Conservation (phyloP, 92 coral and sea anemone species). For the Parazoanthus swiftii region DNA sequence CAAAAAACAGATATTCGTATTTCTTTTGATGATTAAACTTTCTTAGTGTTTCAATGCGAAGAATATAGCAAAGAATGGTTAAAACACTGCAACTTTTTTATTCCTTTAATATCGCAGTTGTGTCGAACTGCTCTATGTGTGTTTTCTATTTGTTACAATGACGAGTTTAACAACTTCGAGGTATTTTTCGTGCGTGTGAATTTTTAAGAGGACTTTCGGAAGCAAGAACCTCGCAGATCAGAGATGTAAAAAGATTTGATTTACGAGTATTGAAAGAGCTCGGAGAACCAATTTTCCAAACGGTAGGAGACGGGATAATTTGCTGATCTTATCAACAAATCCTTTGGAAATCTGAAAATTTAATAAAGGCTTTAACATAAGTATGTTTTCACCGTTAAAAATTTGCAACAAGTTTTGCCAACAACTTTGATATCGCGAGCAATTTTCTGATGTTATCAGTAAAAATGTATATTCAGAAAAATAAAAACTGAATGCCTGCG, state of each 20-base stretch:
- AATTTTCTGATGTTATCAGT: slow-evolving; percentile 44
- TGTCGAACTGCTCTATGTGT: slow-evolving; percentile 28
- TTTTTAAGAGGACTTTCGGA: slow-evolving; percentile 10
- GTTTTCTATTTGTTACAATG: slow-evolving; percentile 25
- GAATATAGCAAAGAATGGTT: slow-evolving; percentile 12
- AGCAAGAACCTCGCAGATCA: slow-evolving; percentile 6
- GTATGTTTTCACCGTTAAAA: slow-evolving; percentile 36
- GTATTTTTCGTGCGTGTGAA: slow-evolving; percentile 33
- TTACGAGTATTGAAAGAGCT: slow-evolving; percentile 37
- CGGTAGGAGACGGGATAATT: slow-evolving; percentile 49
- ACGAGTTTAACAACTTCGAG: slow-evolving; percentile 9
- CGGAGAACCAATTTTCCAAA: slow-evolving; percentile 40
- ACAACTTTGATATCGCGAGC: slow-evolving; percentile 39
- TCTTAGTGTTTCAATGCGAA: slow-evolving; percentile 23
- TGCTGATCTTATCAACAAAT: slow-evolving; percentile 41
- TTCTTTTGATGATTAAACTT: slow-evolving; percentile 19
- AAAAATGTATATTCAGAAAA: slow-evolving; percentile 4
- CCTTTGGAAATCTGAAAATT: slow-evolving; percentile 41
- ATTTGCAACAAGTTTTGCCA: slow-evolving; percentile 41
- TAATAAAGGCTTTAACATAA: slow-evolving; percentile 43
- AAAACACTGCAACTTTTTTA: slow-evolving; percentile 30
- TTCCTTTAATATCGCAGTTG: slow-evolving; percentile 28
- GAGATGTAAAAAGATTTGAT: slow-evolving; percentile 38
- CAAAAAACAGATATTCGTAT: slow-evolving; percentile 60
- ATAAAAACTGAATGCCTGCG: slow-evolving; percentile 6